Base-by-base conservation (phyloP, 2,797 vertebrate genomes). In the Cynodonichthys magdalenae region DNA sequence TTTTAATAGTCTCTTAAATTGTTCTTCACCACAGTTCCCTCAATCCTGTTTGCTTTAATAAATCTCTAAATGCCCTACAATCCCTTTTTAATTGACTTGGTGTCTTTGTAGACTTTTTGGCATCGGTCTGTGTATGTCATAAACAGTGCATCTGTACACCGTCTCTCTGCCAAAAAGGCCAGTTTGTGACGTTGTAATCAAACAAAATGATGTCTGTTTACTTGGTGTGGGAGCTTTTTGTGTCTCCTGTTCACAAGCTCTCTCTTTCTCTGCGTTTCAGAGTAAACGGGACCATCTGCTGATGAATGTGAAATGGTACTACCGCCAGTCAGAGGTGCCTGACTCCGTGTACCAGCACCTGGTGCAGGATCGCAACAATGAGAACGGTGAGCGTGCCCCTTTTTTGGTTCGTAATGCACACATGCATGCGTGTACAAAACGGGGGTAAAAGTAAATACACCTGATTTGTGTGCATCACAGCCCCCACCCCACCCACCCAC, bases 221-320 rank as follows among this genome's bases (percentile, higher is more conserved):
- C 75, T 86, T 82, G 59, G 68, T 69, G 52, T 58, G 74, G 63
- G 71, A 56, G 71, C 75, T 74, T 75, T 65, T 51, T 69, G 18
- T 67, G 55, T 66, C 79, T 71, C 69, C 71, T 44, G 58, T 63
- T 82, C 56, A 80, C 49, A 74, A 41, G 9, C 66, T 75, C 45
- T 74, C 12, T 75, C 61, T 79, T 53, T 80, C 41, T 85, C 29
- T 95, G 69, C 93, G 81, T 95, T 94, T 65, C 94, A 99, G 98
- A 99, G 97, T 91, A 99, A 99, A 94, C 94, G 97, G 93, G 97
- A 99, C 94, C 98, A 99, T 90, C 96, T 99, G 85, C 93, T 99
- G 86, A 99, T 99, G 97, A 99, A 97, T 85, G 98, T 99, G 84
- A 99, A 99, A 92, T 99, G 98, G 98, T 99, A 99, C 94, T 99